phyloP scores from a whole-genome alignment of 1,140 invertebrate genomes.

The Aphaenogaster ashmeadi region DNA sequence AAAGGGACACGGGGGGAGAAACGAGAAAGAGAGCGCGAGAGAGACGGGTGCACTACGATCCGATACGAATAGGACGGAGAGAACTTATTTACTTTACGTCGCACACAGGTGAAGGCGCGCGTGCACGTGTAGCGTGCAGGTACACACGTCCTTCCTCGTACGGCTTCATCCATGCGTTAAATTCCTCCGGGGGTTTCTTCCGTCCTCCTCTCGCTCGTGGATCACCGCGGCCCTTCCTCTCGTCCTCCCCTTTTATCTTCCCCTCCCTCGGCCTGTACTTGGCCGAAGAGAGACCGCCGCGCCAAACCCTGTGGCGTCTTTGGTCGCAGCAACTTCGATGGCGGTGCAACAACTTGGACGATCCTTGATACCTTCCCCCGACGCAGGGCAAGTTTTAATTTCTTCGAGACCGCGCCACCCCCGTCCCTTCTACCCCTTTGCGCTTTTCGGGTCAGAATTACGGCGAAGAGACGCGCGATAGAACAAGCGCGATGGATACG shows the following conservation, averaged over 20 bases:
- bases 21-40: neutral
- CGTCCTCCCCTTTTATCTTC: conserved; percentile 1
- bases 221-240: conserved; percentile 4
- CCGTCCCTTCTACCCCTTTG: no score
- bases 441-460: neutral
- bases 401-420: conserved; percentile 9
- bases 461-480: neutral
- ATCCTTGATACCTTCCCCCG: conserved; percentile 31
- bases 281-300: conserved; percentile 63
- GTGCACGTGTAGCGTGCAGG: conserved; percentile 53
- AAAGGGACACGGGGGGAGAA: neutral
- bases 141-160: conserved; percentile 58
- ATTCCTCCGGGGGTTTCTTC: conserved; percentile 84
- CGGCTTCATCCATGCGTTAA: conserved; percentile 85
- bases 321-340: conserved; percentile 64
- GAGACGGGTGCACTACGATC: no score
- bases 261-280: neutral
- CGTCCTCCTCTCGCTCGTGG: conserved; percentile 50
- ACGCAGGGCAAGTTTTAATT: conserved; percentile 64
- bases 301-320: conserved; percentile 42
- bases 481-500: neutral
- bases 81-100: conserved; percentile 82
- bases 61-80: conserved; percentile 60
- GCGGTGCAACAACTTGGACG: conserved; percentile 56
- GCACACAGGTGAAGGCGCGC: conserved; percentile 63